phyloP scores from a whole-genome alignment of 2,888 invertebrate genomes.

The Autographa pulchrina region DNA sequence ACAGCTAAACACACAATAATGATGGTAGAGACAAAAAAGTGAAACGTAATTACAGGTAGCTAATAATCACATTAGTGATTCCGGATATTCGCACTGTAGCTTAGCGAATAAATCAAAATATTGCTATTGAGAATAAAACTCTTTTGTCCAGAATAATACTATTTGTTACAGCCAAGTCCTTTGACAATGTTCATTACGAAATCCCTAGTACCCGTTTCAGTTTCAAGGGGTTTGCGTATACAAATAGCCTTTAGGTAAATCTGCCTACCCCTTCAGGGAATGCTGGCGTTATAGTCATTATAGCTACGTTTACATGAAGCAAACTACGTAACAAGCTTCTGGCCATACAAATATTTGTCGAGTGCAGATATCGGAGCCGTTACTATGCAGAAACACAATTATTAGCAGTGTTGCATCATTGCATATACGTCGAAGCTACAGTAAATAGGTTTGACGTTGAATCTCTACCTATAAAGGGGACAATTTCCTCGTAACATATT shows the following conservation, averaged over 20 bases:
- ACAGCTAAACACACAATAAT: too few species aligned
- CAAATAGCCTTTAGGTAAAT: not conserved
- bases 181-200: not conserved
- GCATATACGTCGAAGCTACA: not conserved
- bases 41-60: too few species aligned
- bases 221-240: not conserved
- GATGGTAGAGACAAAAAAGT: too few species aligned
- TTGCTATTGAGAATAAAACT: too few species aligned
- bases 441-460: not conserved
- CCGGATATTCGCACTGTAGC: too few species aligned
- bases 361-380: constrained; percentile 2
- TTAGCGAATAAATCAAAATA: too few species aligned
- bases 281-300: not conserved
- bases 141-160: too few species aligned
- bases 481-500: too few species aligned
- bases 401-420: constrained; percentile 1
- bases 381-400: not conserved
- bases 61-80: too few species aligned
- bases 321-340: constrained; percentile 3
- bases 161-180: too few species aligned
- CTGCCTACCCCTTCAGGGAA: not conserved
- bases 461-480: too few species aligned
- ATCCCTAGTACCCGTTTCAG: not conserved
- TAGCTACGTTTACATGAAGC: not conserved
- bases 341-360: not conserved